Conservation (phyloP, 2,888 invertebrate species). For the Drosophila picticornis region DNA sequence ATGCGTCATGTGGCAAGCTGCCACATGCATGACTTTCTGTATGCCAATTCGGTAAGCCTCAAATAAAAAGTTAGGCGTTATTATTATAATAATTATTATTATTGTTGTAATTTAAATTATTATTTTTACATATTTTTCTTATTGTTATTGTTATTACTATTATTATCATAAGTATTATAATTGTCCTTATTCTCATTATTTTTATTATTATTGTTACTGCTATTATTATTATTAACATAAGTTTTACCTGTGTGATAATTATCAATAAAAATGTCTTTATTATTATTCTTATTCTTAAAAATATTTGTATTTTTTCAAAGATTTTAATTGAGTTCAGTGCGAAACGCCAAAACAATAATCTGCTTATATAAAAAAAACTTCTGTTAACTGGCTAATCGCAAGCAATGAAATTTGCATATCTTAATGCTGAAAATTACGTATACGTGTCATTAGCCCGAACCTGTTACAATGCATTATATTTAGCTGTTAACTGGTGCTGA, state of each 20-base stretch:
- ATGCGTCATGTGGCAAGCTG: conserved; percentile 3
- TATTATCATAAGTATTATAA: background rate
- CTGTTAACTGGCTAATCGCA: conserved; percentile 14
- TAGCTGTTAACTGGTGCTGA: conserved; percentile 19
- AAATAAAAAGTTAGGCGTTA: background rate
- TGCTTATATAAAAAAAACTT: background rate
- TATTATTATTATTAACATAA: background rate
- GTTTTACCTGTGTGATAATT: background rate
- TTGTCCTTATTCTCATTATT: background rate
- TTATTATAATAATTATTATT: background rate
- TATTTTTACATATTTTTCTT: background rate
- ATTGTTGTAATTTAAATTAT: background rate
- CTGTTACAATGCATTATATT: conserved; percentile 53
- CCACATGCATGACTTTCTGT: background rate
- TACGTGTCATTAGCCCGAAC: conserved; percentile 51
- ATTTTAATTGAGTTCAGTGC: background rate
- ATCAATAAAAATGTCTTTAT: background rate
- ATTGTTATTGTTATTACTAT: background rate
- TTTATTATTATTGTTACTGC: background rate
- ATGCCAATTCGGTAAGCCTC: background rate
- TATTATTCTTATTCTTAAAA: background rate
- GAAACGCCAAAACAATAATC: background rate
- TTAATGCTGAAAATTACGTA: conserved; percentile 52
- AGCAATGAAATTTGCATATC: conserved; percentile 46
- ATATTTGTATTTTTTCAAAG: background rate